A percentile compares a stretch with the other conserved stretches of the same genome.
Conservation (phyloP, 2,888 invertebrate genomes). For the Caenorhabditis sp. region DNA sequence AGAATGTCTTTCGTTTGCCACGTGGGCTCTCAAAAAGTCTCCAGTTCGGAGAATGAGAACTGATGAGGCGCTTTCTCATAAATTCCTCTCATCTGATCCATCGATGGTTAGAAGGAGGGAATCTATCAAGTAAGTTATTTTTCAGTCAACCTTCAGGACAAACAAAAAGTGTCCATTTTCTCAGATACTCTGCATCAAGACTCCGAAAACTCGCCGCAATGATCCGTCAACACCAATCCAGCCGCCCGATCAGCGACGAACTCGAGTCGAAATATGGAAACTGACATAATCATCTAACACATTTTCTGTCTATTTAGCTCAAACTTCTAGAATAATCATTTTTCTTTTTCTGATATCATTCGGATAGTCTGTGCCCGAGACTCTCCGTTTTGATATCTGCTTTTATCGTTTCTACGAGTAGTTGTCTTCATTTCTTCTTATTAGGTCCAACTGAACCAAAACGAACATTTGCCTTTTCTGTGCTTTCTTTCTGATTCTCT, state of each 20-base stretch:
- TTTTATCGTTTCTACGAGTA: conserved; percentile 62
- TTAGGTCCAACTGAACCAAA: neutral
- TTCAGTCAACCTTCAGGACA: neutral
- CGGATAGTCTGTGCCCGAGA: conserved; percentile 50
- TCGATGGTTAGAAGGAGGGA: conserved; percentile 95
- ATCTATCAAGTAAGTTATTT: conserved; percentile 80
- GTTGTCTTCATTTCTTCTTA: conserved; percentile 10
- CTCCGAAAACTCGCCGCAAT: conserved; percentile 74
- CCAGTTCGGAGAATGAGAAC: conserved; percentile 93
- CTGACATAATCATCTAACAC: conserved; percentile 21
- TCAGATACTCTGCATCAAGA: conserved; percentile 73
- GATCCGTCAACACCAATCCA: conserved; percentile 63
- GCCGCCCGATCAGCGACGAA: conserved; percentile 48
- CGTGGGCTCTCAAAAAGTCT: conserved; percentile 95
- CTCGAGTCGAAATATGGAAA: conserved; percentile 59
- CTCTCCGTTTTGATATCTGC: neutral
- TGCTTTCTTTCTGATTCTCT: conserved; percentile 36
- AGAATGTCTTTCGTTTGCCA: conserved; percentile 94
- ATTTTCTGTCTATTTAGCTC: neutral
- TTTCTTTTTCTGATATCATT: neutral
- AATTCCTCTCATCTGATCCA: conserved; percentile 95
- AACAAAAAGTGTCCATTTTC: conserved; percentile 7
- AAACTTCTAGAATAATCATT: conserved; percentile 25
- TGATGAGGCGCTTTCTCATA: conserved; percentile 96
- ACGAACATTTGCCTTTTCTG: conserved; percentile 43